Percentiles rank a stretch among this genome's conserved stretches.
Evolutionary conservation across 2,797 vertebrate genomes (phyloP).

Genomic region (Scleropages formosus): DNA sequence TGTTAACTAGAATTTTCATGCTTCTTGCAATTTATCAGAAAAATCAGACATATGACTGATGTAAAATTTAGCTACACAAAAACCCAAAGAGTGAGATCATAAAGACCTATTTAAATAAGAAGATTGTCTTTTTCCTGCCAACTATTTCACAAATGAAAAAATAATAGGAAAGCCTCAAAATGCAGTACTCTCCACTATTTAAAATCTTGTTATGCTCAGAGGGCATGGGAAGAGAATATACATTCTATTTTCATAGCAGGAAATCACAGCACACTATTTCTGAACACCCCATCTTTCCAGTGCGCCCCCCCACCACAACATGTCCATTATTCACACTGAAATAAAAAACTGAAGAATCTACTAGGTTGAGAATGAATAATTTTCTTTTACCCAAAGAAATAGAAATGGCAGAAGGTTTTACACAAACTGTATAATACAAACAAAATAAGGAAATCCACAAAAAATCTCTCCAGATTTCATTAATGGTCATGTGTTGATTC

Average conservation of each 20-base stretch:
- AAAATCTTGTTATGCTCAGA: constrained; percentile 43
- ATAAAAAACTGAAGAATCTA: background rate
- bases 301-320: background rate
- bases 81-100: constrained; percentile 48
- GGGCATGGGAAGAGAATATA: constrained; percentile 46
- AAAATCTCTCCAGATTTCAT: too few species aligned
- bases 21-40: constrained; percentile 41
- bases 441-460: too few species aligned
- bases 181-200: constrained; percentile 45
- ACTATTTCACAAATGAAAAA: constrained; percentile 64
- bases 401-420: too few species aligned
- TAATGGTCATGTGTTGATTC: too few species aligned
- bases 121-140: constrained; percentile 58
- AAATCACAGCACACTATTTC: constrained; percentile 35
- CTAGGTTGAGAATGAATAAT: background rate
- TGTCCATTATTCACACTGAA: background rate
- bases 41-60: constrained; percentile 52
- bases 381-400: too few species aligned
- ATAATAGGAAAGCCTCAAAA: constrained; percentile 56
- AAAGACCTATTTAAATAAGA: constrained; percentile 65
- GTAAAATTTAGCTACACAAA: constrained; percentile 57
- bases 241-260: constrained; percentile 25
- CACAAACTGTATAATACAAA: too few species aligned
- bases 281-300: constrained; percentile 29
- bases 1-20: constrained; percentile 50